Evolutionary conservation across 2,797 vertebrate genomes (phyloP).

Genomic region (Cyprinodon diabolis): DNA sequence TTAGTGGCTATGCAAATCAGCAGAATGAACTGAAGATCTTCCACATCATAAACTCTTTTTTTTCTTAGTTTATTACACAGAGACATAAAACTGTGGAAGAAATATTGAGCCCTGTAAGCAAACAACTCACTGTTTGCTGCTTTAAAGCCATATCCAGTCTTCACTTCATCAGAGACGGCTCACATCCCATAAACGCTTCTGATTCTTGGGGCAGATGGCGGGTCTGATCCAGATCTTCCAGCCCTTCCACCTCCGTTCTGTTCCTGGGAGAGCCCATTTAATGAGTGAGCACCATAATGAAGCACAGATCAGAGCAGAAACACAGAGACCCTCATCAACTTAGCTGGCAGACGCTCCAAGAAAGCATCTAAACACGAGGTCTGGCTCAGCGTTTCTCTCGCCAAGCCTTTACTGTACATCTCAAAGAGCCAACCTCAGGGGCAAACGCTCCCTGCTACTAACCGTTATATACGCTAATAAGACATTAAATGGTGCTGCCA

Average conservation of each 20-base stretch:
- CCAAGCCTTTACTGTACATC: conserved; percentile 22
- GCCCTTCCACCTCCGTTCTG: conserved; percentile 21
- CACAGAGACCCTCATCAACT: conserved; percentile 18
- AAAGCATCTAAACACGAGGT: conserved; percentile 31
- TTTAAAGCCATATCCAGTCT: neutral
- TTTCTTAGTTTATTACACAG: neutral
- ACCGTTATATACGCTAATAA: neutral
- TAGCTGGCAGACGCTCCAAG: conserved; percentile 25
- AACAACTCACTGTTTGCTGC: neutral
- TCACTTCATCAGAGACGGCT: neutral
- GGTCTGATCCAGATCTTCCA: conserved; percentile 18
- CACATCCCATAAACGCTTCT: neutral
- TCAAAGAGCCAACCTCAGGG: neutral
- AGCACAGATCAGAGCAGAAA: conserved; percentile 40
- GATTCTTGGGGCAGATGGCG: conserved; percentile 26
- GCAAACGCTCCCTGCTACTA: neutral
- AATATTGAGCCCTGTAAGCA: neutral
- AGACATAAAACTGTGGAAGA: neutral
- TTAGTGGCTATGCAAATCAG: neutral
- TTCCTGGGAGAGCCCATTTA: conserved; percentile 32
- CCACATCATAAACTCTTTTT: neutral
- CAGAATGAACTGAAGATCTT: neutral
- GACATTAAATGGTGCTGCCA: neutral
- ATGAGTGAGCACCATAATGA: conserved; percentile 38
- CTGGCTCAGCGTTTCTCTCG: conserved; percentile 22